phyloP scores from a whole-genome alignment of 2,797 vertebrate genomes.

The Falco concolor region DNA sequence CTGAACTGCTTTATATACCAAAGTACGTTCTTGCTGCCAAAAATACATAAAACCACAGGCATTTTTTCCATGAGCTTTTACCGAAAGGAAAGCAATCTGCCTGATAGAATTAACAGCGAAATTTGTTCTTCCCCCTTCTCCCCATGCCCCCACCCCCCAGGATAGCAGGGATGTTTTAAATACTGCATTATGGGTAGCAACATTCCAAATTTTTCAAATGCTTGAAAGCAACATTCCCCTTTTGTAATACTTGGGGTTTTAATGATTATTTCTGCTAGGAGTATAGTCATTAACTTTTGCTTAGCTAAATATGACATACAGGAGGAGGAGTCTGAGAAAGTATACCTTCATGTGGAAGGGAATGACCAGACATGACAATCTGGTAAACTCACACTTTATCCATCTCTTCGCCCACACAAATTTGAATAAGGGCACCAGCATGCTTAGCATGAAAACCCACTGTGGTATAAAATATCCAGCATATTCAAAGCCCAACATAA shows the following conservation, averaged over 20 bases:
- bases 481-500: not conserved
- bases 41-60: not conserved
- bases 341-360: not conserved
- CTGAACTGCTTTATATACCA: not conserved
- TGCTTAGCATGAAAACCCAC: not conserved
- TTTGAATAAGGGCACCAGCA: not conserved
- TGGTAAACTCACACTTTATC: not conserved
- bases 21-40: not conserved
- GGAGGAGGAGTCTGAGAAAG: not conserved
- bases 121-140: not conserved
- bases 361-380: not conserved
- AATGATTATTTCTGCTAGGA: slow-evolving; percentile 13
- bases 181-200: not conserved
- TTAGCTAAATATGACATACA: not conserved
- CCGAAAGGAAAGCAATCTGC: not conserved
- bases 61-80: not conserved
- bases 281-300: not conserved
- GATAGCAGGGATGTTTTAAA: slow-evolving; percentile 13
- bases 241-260: not conserved
- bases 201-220: not conserved
- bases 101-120: not conserved
- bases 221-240: not conserved
- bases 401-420: not conserved
- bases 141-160: fast-evolving
- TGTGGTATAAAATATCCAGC: not conserved